phyloP scores from a whole-genome alignment of 2,888 invertebrate genomes.

The Drosophila paramelanica region DNA sequence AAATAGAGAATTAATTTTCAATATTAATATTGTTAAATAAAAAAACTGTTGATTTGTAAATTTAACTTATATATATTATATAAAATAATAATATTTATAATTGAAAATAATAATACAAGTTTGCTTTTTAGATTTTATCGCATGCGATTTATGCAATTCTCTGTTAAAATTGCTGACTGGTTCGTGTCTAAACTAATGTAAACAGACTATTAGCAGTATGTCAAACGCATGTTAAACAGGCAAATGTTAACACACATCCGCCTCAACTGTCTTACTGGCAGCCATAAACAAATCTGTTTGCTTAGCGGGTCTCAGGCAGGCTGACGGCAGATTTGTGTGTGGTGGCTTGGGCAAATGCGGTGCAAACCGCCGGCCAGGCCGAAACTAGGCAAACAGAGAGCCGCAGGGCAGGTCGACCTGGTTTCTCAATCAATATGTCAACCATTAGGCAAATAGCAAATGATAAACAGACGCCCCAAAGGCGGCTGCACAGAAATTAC shows the following conservation, averaged over 20 bases:
- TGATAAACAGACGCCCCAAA: conserved; percentile 42
- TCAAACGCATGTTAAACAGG: neutral
- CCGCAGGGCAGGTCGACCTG: conserved; percentile 45
- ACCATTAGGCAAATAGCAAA: conserved; percentile 48
- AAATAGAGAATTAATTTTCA: no score
- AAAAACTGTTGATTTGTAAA: no score
- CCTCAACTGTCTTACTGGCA: neutral
- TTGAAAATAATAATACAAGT: no score
- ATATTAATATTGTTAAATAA: no score
- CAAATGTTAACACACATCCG: neutral
- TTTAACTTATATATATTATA: no score
- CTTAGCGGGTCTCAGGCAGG: neutral
- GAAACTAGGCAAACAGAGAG: conserved; percentile 13
- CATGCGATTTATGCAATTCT: conserved; percentile 22
- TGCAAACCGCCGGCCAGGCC: conserved; percentile 11
- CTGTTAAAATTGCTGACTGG: conserved; percentile 3
- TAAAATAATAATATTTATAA: no score
- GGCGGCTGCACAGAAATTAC: conserved; percentile 52
- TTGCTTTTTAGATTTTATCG: neutral
- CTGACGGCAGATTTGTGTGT: conserved; percentile 10
- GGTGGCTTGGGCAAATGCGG: conserved; percentile 27
- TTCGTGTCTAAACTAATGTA: conserved; percentile 29
- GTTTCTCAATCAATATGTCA: conserved; percentile 57
- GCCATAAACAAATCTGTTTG: neutral
- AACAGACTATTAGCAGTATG: neutral